Conservation (phyloP, 2,888 invertebrate genomes). For the Iphiclides podalirius region DNA sequence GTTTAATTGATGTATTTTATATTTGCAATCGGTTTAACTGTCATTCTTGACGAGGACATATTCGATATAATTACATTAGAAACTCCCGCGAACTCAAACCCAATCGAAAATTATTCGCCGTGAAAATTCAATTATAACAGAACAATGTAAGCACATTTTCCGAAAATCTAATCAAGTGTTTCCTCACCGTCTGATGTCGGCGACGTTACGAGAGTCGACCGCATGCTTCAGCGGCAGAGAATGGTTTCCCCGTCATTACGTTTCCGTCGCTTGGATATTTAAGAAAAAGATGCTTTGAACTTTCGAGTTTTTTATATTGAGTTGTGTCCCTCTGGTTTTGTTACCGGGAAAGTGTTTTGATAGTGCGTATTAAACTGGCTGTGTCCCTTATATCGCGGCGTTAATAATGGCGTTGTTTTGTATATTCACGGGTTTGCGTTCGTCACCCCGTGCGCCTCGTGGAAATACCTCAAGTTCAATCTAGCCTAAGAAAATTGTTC, state of each 20-base stretch:
- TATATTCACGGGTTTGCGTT: background rate
- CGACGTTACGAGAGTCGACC: slow-evolving; percentile 10
- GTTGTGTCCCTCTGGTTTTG: too few relatives aligned
- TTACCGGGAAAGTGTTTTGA: too few relatives aligned
- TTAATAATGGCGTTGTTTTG: background rate
- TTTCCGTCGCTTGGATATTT: slow-evolving; percentile 3
- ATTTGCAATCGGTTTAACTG: too few relatives aligned
- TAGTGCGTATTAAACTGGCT: too few relatives aligned
- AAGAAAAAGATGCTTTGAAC: slow-evolving; percentile 19
- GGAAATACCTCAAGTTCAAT: background rate
- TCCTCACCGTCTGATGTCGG: slow-evolving; percentile 18
- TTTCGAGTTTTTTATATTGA: too few relatives aligned
- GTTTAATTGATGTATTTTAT: too few relatives aligned
- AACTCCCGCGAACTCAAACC: too few relatives aligned
- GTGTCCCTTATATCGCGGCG: background rate
- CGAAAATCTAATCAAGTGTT: slow-evolving; percentile 18
- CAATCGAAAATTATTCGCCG: slow-evolving; percentile 15
- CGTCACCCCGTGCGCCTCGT: background rate
- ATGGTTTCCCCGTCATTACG: slow-evolving; percentile 17
- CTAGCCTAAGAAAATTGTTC: too few relatives aligned
- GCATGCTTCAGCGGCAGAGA: slow-evolving; percentile 18
- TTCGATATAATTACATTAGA: too few relatives aligned
- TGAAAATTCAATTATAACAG: slow-evolving; percentile 29
- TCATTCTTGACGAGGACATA: too few relatives aligned
- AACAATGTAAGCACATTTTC: slow-evolving; percentile 17